These are phyloP conservation scores for Andrena marginata DNA, from an alignment of 2,888 invertebrate genomes.

Conservation along the genomic window DNA sequence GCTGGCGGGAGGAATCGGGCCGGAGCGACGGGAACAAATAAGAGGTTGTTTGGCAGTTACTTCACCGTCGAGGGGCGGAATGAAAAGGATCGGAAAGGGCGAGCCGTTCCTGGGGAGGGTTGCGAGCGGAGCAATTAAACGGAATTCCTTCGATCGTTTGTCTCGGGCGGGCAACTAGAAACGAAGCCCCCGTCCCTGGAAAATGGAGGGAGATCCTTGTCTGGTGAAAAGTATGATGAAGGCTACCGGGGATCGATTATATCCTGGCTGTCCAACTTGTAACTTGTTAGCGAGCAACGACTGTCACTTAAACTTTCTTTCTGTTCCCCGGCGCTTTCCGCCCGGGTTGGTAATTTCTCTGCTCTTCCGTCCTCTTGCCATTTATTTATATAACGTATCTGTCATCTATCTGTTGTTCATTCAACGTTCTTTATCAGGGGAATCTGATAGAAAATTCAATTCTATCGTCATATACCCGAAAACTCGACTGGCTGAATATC, in stretches of 20 bases:
- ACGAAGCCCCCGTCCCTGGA: conserved; percentile 37
- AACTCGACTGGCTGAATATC: conserved; percentile 27
- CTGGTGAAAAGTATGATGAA: conserved; percentile 58
- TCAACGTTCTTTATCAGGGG: too few species aligned
- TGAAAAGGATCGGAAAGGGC: conserved; percentile 51
- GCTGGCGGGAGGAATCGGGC: not conserved
- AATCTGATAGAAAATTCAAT: conserved; percentile 11
- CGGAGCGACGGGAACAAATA: conserved; percentile 35
- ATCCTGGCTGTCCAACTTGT: not conserved
- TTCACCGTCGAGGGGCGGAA: conserved; percentile 28
- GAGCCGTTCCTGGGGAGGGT: conserved; percentile 11
- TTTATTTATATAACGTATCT: too few species aligned
- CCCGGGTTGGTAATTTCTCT: too few species aligned
- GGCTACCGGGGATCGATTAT: conserved; percentile 40
- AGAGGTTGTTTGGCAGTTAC: conserved; percentile 61
- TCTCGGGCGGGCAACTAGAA: conserved; percentile 62
- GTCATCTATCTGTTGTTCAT: too few species aligned
- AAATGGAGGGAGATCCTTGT: conserved; percentile 44
- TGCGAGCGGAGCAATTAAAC: conserved; percentile 69
- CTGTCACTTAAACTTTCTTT: not conserved
- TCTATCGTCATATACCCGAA: conserved; percentile 2
- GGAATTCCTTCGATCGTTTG: conserved; percentile 72
- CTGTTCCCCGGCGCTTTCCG: too few species aligned
- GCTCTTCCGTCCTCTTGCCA: too few species aligned
- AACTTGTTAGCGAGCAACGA: conserved; percentile 28